Evolutionary conservation across 2,797 vertebrate species (phyloP), one percentile per base, ranked within the genome.

Genomic region (Anas capensis): DNA sequence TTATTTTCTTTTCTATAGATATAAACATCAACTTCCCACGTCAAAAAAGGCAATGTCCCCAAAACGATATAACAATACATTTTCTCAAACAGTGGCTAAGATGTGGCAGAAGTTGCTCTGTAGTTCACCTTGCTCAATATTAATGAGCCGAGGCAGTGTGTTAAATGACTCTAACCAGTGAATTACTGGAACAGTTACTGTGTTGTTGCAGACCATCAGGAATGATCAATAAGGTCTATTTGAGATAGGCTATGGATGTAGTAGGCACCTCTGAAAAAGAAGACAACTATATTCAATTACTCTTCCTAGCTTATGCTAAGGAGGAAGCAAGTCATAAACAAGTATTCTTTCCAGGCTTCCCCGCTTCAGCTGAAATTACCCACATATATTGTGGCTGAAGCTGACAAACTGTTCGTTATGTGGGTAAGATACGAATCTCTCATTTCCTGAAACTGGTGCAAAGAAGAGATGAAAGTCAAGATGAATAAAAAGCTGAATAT

Each of bases 401-500:
- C 75, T 95, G 79, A 93, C 84, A 95, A 93, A 94, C 65, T 58
- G 70, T 62, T 91, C 68, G 61, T 82, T 88, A 90, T 0, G 6
- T 77, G 90, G 86, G 68, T 72, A 64, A 94, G 91, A 94, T 88
- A 93, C 18, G 64, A 92, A 93, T 95, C 73, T 85, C 77, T 86
- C 72, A 96, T 93, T 95, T 97, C 76, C 79, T 27, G 31, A 94
- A 80, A 81, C 26, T 46, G 31, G 20, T 51, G 34, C 26, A 92
- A 72, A 76, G 57, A 56, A 94, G 72, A 8, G 19, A 72, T 42
- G n/a, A 71, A 90, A 82, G 21, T 72, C 17, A 78, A 85, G n/a
- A 66, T 76, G 34, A 95, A 88, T 16, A 78, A 65, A 82, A 89
- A 80, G 8, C 6, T 0, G 2, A 72, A 80, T n/a, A 57, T 6